These are phyloP conservation scores for Anthoptus insignis DNA, from an alignment of 2,888 invertebrate species.

Conservation along the genomic window DNA sequence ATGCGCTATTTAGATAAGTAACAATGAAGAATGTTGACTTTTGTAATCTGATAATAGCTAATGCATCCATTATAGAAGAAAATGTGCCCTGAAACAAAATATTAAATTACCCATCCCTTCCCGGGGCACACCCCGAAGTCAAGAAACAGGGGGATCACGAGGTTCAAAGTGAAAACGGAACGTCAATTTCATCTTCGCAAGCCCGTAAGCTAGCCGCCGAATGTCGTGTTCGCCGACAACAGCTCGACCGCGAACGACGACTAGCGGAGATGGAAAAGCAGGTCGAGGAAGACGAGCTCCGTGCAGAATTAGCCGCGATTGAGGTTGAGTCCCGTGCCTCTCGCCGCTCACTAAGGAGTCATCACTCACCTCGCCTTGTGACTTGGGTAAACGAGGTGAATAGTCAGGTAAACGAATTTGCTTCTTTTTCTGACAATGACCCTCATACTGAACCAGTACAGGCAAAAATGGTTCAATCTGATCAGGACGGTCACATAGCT, in stretches of 20 bases:
- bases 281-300: background rate
- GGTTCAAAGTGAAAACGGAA: background rate
- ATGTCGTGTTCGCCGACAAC: background rate
- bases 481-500: background rate
- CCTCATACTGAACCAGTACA: background rate
- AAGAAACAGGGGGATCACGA: background rate
- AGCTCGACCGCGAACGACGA: background rate
- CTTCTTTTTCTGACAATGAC: background rate
- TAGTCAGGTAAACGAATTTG: background rate
- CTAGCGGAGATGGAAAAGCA: background rate
- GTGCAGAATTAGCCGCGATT: background rate
- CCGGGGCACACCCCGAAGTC: too few relatives aligned
- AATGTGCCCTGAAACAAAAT: too few relatives aligned
- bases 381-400: too few relatives aligned
- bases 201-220: background rate
- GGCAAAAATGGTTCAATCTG: background rate
- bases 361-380: too few relatives aligned
- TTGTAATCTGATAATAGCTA: constrained; percentile 3
- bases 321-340: background rate
- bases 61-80: too few relatives aligned
- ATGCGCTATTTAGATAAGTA: background rate
- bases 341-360: too few relatives aligned
- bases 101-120: too few relatives aligned
- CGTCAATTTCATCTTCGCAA: background rate
- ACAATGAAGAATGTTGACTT: background rate